These are phyloP conservation scores for Platygyra sinensis DNA, from an alignment of 64 coral and sea anemone genomes.

Conservation along the genomic window DNA sequence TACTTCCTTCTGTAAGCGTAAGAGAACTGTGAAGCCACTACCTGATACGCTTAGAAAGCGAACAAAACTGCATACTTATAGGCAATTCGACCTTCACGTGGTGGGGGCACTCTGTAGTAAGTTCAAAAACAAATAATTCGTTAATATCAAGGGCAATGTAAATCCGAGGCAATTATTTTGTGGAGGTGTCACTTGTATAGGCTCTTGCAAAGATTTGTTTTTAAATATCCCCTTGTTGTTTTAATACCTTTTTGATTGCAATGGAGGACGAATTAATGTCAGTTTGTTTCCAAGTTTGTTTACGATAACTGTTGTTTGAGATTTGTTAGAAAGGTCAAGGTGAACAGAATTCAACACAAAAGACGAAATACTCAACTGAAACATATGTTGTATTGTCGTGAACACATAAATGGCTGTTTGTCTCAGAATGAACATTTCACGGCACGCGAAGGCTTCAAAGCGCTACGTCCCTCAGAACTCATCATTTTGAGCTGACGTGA, in stretches of 20 bases:
- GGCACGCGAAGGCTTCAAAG: background rate
- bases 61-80: too few species aligned
- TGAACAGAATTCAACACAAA: background rate
- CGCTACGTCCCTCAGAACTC: too few species aligned
- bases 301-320: slow-evolving; percentile 6
- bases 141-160: too few species aligned
- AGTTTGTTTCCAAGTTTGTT: slow-evolving; percentile 3
- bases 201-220: background rate
- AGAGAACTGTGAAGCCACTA: too few species aligned
- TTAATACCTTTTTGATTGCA: slow-evolving; percentile 9
- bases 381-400: background rate
- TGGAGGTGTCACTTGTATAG: background rate
- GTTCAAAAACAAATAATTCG: too few species aligned
- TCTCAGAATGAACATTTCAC: background rate
- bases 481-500: too few species aligned
- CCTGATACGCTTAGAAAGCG: too few species aligned
- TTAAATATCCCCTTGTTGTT: background rate
- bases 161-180: background rate
- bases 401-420: background rate
- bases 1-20: too few species aligned
- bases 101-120: too few species aligned
- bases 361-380: background rate
- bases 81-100: too few species aligned
- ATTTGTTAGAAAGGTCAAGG: background rate
- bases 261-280: background rate